Evolutionary conservation across 2,888 invertebrate genomes (phyloP), one percentile per base, ranked within the genome.

Genomic region (Scaptomyza flava): DNA sequence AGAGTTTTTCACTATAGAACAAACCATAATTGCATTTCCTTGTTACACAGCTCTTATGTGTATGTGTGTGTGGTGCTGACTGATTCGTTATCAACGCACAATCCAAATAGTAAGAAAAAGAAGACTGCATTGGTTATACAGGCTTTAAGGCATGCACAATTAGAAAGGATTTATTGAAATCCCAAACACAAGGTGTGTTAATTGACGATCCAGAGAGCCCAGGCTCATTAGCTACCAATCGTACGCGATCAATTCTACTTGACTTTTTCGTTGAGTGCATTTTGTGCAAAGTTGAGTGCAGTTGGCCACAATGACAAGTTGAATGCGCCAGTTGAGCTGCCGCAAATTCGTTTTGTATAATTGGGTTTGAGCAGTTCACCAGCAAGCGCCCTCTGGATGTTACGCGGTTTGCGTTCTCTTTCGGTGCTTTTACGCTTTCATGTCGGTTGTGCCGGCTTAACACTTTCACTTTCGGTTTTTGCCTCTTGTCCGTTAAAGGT

Each of bases 11-110:
- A 86, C 81, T 82, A 27, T 27, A 0, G 78, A n/a, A n/a, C 6
- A 7, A 71, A 67, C 54, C 58, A 77, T 89, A 89, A 89, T 89
- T 89, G 89, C 80, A 81, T 89, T 89, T 87, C 60, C 81, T 78
- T 89, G 89, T 83, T 84, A 71, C 50, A 43, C 51, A 43, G 57
- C 34, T 47, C 52, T 66, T 67, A 38, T 27, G 27, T 62, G 43
- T 31, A 41, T 45, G 30, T 11, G 31, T 46, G 20, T 41, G 20
- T 48, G 23, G 23, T 23, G 23, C 4, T 23, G 23, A 23, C 23
- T 4, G 23, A 23, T 23, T 23, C 2, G 23, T 3, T 23, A 4
- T 4, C 3, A 4, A 23, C 23, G 17, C 17, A 17, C 17, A 23
- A 23, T 4, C 23, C 23, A 23, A 23, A 23, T 23, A 23, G 23